Evolutionary conservation across 2,113 vertebrate genomes (phyloP), one percentile per base, ranked within the genome.

Genomic region (Eidolon helvum): DNA sequence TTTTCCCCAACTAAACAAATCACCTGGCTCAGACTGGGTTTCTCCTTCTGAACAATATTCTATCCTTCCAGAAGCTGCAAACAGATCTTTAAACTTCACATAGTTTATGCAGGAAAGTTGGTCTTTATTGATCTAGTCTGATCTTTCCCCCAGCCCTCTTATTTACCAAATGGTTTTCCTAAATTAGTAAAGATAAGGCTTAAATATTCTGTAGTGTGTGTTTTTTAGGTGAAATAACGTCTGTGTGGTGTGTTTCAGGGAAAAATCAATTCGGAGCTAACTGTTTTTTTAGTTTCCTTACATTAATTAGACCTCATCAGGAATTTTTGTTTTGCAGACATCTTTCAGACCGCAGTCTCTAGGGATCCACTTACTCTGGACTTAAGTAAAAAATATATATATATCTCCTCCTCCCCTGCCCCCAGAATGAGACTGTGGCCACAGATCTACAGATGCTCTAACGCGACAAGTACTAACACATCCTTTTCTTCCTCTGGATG

Each of bases 81-180:
- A 90, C 69, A 0, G 16, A 84, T 97, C 83, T 93, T 74, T 92
- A 94, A 82, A 43, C 26, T 97, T 98, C 91, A 48, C 30, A 91
- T 21, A 90, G 78, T 97, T 93, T 96, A 78, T 86, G 87, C 12
- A 63, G 30, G 40, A 97, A 40, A 0, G 11, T 98, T 4, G 15
- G 55, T 63, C 0, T 91, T 84, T 92, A 97, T 89, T 93, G 87
- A 97, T 93, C 96, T 61, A 82, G 69, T 92, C 91, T 96, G 24
- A 86, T 80, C 53, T 87, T 83, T 22, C 87, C 3, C 43, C 91
- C 1, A 24, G 59, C 50, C 38, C 3, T 91, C 5, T 92, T 55
- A 93, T 97, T 96, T 96, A 98, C 38, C 18, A 80, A 94, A 90
- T n/a, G 45, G 8, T 4, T 10, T 95, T 91, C 22, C 94, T 88